Percentiles rank a stretch among this genome's conserved stretches.
These are phyloP conservation scores for Tenthredo distinguenda DNA, from an alignment of 2,888 invertebrate genomes.

Conservation along the genomic window DNA sequence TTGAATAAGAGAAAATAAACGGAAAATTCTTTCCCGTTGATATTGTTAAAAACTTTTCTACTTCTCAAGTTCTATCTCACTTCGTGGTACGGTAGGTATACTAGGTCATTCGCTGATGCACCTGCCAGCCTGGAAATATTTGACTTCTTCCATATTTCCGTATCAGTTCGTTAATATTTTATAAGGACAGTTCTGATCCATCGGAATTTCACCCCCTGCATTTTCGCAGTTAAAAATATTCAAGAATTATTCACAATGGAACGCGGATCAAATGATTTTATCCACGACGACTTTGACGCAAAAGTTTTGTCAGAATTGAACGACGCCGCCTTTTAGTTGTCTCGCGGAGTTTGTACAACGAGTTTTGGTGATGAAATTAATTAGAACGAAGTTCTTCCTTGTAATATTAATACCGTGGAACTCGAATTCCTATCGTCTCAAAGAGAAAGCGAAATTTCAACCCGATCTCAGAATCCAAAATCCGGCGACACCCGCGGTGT, in stretches of 20 bases:
- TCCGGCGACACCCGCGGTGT: conserved; percentile 21
- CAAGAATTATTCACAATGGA: background rate
- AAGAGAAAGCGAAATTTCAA: conserved; percentile 45
- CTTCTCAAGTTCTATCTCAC: conserved; percentile 41
- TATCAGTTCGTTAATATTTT: conserved; percentile 68
- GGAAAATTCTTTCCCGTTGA: conserved; percentile 56
- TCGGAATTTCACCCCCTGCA: background rate
- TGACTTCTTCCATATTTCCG: conserved; percentile 62
- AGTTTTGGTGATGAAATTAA: conserved; percentile 50
- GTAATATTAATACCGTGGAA: conserved; percentile 47
- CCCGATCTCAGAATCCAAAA: conserved; percentile 23
- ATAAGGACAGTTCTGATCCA: conserved; percentile 57
- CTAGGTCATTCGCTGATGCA: conserved; percentile 61
- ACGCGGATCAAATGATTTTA: background rate
- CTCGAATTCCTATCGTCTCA: conserved; percentile 35
- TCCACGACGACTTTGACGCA: background rate
- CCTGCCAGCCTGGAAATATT: conserved; percentile 67
- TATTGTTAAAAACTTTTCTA: conserved; percentile 62
- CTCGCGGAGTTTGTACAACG: conserved; percentile 22
- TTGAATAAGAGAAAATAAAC: conserved; percentile 41
- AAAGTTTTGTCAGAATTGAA: conserved; percentile 25
- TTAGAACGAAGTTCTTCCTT: conserved; percentile 46
- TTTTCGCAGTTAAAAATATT: background rate
- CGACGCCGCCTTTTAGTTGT: conserved; percentile 19
- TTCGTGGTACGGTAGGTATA: conserved; percentile 5